A percentile compares a stretch with the other conserved stretches of the same genome.
phyloP scores from a whole-genome alignment of 2,797 vertebrate genomes.

The Spea hammondii region DNA sequence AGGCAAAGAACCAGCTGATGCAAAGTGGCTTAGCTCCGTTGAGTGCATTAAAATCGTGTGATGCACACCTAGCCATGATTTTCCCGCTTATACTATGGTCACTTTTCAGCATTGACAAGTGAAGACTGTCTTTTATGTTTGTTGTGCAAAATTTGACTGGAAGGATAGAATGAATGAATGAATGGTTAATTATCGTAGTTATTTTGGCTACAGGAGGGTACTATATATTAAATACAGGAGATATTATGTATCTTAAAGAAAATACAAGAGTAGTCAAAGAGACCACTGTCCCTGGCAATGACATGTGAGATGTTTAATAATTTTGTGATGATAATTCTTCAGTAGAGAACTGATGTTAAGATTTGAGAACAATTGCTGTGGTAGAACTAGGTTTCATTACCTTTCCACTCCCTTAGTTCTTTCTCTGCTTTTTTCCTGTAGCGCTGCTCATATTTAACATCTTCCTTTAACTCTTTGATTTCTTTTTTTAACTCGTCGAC shows the following conservation, averaged over 20 bases:
- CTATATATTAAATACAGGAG: not conserved
- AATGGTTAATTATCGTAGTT: not conserved
- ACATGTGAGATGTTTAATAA: not conserved
- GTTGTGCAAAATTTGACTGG: not conserved
- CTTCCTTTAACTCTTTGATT: not conserved
- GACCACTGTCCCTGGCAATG: not conserved
- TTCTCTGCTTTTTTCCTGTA: not conserved
- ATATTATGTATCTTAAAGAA: not conserved
- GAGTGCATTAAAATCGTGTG: too few relatives aligned
- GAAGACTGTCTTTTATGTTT: not conserved
- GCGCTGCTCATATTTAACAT: not conserved
- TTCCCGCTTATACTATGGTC: not conserved
- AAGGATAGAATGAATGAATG: not conserved
- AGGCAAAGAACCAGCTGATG: too few relatives aligned
- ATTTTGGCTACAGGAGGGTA: not conserved
- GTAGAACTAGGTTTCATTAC: too few relatives aligned
- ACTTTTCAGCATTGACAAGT: not conserved
- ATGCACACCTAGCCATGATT: not conserved
- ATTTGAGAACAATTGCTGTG: too few relatives aligned
- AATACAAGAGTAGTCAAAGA: not conserved
- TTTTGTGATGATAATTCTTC: too few relatives aligned
- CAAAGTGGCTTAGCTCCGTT: too few relatives aligned
- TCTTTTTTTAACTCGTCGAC: not conserved
- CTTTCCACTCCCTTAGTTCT: too few relatives aligned
- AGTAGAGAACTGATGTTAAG: too few relatives aligned